Evolutionary conservation across 2,888 invertebrate species (phyloP), one percentile per base, ranked within the genome.

Genomic region (Drosophila pseudotakahashii): DNA sequence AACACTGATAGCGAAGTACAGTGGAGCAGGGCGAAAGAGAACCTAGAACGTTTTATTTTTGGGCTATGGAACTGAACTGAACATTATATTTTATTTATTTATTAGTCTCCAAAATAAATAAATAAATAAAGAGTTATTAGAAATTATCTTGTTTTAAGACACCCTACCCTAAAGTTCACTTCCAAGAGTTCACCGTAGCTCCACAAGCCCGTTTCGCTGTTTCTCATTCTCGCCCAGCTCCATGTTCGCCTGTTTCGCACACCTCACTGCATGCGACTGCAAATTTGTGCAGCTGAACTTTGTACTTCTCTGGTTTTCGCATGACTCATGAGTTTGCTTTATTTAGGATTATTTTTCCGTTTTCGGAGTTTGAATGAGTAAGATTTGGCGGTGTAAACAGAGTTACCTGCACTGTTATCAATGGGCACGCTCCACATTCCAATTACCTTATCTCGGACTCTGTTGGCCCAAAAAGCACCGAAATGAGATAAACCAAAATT

Each of bases 231-330:
- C 34, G 19, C 26, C 50, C 61, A 72, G 68, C 68, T 74, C 70
- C 59, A 60, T 69, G 80, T 82, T 74, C 76, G 83, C 78, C 44
- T 47, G 32, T 45, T 64, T 48, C 47, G 55, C 34, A 69, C 57
- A 51, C 67, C 58, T 68, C 63, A 44, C 62, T 70, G 73, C 62
- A 50, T 76, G 73, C 68, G 66, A 50, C 47, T 71, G 75, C 64
- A 51, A 58, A 61, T 68, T 50, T 57, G 53, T 74, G 47, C 45
- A 54, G 64, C 68, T 75, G 81, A 81, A 84, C 85, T 84, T 81
- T 84, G 81, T 68, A 83, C 81, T 73, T 59, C 57, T 58, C 41
- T 55, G 42, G 30, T 50, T 63, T 41, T 59, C 39, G 66, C 48
- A 76, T 82, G 81, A 82, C 23, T 82, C 81, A 82, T 51, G 47